These are phyloP conservation scores for Pristiophorus japonicus DNA, from an alignment of 2,113 vertebrate genomes.

Conservation along the genomic window DNA sequence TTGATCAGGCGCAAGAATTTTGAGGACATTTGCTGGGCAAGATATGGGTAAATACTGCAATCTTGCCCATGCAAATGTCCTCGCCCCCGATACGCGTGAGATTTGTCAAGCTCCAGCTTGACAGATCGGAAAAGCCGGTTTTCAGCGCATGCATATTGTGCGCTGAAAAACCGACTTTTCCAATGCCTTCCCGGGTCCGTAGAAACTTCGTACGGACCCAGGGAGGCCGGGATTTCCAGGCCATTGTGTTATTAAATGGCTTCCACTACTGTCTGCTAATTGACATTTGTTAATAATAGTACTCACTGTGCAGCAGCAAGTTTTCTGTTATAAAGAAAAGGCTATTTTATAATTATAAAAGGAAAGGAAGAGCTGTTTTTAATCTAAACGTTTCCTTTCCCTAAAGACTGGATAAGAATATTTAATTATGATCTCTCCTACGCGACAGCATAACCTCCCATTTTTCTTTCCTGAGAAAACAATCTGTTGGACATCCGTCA, in stretches of 20 bases:
- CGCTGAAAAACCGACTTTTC: too few relatives aligned
- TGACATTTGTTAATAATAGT: neutral
- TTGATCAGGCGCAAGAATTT: too few relatives aligned
- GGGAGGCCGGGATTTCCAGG: too few relatives aligned
- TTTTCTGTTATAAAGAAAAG: neutral
- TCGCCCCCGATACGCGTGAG: too few relatives aligned
- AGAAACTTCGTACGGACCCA: too few relatives aligned
- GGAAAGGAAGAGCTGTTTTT: neutral
- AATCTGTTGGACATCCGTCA: neutral
- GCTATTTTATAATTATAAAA: neutral
- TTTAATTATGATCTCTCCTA: neutral
- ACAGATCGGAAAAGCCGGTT: too few relatives aligned
- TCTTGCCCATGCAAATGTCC: too few relatives aligned
- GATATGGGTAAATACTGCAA: too few relatives aligned
- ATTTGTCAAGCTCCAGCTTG: too few relatives aligned
- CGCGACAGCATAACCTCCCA: neutral
- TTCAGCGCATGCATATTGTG: too few relatives aligned
- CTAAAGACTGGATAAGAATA: neutral
- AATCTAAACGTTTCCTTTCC: neutral
- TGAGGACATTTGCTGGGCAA: too few relatives aligned
- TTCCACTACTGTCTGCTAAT: neutral
- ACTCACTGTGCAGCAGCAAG: neutral
- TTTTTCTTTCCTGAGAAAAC: neutral
- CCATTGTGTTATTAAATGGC: neutral
- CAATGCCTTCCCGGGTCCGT: too few relatives aligned